These are phyloP conservation scores for Bufo gargarizans DNA, from an alignment of 2,113 vertebrate genomes.

Conservation along the genomic window DNA sequence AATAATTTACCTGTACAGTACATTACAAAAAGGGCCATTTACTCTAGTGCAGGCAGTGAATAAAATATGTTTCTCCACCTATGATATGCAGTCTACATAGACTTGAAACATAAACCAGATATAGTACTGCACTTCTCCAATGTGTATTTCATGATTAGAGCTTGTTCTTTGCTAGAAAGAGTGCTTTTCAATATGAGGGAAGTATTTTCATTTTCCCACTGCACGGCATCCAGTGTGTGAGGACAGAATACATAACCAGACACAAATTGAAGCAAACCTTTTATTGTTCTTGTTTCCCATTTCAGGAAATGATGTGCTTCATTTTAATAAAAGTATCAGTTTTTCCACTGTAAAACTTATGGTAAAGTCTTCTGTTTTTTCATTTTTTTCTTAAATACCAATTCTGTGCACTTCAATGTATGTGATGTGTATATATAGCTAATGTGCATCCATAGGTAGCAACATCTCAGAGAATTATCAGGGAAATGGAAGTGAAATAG, in stretches of 20 bases:
- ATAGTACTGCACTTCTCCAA: slow-evolving; percentile 49
- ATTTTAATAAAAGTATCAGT: slow-evolving; percentile 2
- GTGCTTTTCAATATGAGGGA: slow-evolving; percentile 49
- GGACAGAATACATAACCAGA: slow-evolving; percentile 43
- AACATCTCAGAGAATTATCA: not conserved
- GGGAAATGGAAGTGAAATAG: too few species aligned
- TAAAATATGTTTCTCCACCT: slow-evolving; percentile 42
- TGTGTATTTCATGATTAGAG: slow-evolving; percentile 51
- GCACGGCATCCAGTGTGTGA: slow-evolving; percentile 38
- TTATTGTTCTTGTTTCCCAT: slow-evolving; percentile 15
- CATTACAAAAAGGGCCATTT: slow-evolving; percentile 46
- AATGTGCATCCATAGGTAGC: not conserved
- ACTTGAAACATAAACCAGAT: slow-evolving; percentile 54
- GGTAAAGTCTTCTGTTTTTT: not conserved
- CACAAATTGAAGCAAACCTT: not conserved
- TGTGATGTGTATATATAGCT: not conserved
- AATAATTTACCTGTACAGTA: slow-evolving; percentile 36
- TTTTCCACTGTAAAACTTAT: slow-evolving; percentile 31
- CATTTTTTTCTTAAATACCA: not conserved
- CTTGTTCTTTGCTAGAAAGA: slow-evolving; percentile 56
- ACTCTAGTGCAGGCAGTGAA: slow-evolving; percentile 35
- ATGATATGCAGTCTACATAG: slow-evolving; percentile 42
- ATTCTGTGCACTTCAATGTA: not conserved
- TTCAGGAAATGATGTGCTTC: slow-evolving; percentile 37
- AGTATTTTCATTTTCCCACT: slow-evolving; percentile 44